These are phyloP conservation scores for Papilio machaon DNA, from an alignment of 1,140 invertebrate genomes.

Conservation along the genomic window DNA sequence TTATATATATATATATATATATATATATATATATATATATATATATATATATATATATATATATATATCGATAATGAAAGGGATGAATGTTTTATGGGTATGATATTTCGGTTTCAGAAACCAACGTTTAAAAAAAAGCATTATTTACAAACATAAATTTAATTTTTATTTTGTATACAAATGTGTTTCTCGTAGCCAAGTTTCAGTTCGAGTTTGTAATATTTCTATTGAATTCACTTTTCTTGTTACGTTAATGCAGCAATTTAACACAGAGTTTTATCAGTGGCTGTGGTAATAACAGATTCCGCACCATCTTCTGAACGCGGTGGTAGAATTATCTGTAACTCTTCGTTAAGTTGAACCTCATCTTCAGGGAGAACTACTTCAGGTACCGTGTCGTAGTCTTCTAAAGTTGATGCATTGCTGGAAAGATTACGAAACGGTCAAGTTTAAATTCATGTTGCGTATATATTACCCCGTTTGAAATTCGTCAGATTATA, in stretches of 20 bases:
- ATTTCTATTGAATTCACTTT: not conserved
- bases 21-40: too few relatives aligned
- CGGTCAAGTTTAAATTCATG: not conserved
- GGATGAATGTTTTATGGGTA: too few relatives aligned
- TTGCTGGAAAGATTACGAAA: slow-evolving; percentile 46
- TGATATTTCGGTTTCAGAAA: too few relatives aligned
- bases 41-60: too few relatives aligned
- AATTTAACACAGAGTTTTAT: slow-evolving; percentile 2
- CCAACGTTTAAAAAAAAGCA: not conserved
- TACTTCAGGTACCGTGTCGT: slow-evolving; percentile 58
- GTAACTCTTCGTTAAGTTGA: slow-evolving; percentile 67
- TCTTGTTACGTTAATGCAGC: not conserved
- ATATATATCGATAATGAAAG: too few relatives aligned
- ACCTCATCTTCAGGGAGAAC: slow-evolving; percentile 66
- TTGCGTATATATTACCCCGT: too few relatives aligned
- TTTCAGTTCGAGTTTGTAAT: not conserved
- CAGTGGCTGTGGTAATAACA: slow-evolving; percentile 46
- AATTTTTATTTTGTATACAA: not conserved
- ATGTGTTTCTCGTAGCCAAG: not conserved
- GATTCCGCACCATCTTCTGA: slow-evolving; percentile 66
- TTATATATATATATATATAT: too few relatives aligned
- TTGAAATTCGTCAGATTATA: too few relatives aligned
- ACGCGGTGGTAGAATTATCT: slow-evolving; percentile 73
- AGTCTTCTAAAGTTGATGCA: slow-evolving; percentile 55
- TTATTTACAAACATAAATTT: not conserved